A percentile compares a stretch with the other conserved stretches of the same genome.
Conservation (phyloP, 2,888 invertebrate species). For the Drosophila trichaetosa region DNA sequence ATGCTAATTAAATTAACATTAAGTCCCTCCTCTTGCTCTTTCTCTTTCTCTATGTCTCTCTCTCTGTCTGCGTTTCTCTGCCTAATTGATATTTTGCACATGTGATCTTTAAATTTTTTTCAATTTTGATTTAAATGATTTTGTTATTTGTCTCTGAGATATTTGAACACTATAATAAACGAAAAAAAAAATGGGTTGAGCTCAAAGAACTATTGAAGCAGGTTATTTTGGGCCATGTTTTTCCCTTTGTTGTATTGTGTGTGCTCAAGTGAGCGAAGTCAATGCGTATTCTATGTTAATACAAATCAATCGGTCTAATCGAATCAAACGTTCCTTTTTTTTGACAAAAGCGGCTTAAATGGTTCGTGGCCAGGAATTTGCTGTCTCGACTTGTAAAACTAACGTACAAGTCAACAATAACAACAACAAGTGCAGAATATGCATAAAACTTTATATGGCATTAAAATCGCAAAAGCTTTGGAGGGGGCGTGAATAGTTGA, state of each 20-base stretch:
- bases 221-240: background rate
- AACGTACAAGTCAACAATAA: constrained; percentile 36
- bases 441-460: constrained; percentile 78
- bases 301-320: constrained; percentile 79
- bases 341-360: constrained; percentile 72
- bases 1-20: background rate
- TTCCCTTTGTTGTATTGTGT: background rate
- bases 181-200: background rate
- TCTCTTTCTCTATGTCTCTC: background rate
- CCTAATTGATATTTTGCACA: background rate
- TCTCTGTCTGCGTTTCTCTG: background rate
- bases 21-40: background rate
- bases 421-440: constrained; percentile 71
- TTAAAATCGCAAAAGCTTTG: constrained; percentile 62
- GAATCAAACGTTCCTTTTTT: constrained; percentile 67
- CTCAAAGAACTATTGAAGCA: constrained; percentile 4
- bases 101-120: background rate
- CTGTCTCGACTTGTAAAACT: constrained; percentile 49
- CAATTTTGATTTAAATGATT: constrained; percentile 5
- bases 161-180: constrained; percentile 14
- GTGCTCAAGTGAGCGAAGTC: constrained; percentile 64
- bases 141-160: constrained; percentile 8
- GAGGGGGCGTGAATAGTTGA: constrained; percentile 37
- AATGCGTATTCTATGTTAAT: constrained; percentile 74
- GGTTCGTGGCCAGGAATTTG: constrained; percentile 46